Evolutionary conservation across 2,797 vertebrate genomes (phyloP), one percentile per base, ranked within the genome.

Genomic region (Oryzias sinensis): DNA sequence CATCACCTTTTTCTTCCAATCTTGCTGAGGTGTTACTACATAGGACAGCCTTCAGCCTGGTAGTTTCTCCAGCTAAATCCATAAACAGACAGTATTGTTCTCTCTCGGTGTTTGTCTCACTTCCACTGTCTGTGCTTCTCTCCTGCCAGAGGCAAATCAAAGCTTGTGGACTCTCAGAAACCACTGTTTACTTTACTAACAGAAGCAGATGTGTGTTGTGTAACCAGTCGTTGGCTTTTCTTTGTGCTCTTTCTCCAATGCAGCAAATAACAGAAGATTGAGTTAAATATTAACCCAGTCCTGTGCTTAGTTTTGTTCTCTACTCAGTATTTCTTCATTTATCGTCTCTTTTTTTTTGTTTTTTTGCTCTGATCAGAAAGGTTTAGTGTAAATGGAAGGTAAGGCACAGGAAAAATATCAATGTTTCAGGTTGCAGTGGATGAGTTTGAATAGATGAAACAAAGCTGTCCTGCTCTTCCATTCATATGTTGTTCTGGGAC

Each of bases 151-250:
- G 53, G 73, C 56, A 83, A 87, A 87, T 85, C 84, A 80, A 72
- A 74, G 80, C 77, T 67, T 51, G 66, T 55, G 17, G 73, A 70
- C 75, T 76, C 72, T 63, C 76, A 77, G 71, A 71, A 80, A 74
- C 50, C 62, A 46, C 17, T 87, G 83, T 88, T 86, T 79, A 76
- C 84, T 79, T 73, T 76, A 41, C 82, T 68, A 85, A 84, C 79
- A 83, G 77, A 72, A 64, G 76, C 84, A 83, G 86, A 79, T 81
- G 80, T 83, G 73, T 68, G 67, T 75, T 82, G 62, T 77, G 50
- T 79, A 74, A 68, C 61, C 65, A 67, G 56, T 66, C 46, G 42
- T 62, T 48, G 52, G 45, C 49, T 72, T 72, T 80, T 59, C 57
- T 59, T 50, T 67, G 49, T 57, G 66, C 59, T 71, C 49, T 27